Evolutionary conservation across 64 coral and sea anemone genomes (phyloP).

Genomic region (Pachyseris speciosa): DNA sequence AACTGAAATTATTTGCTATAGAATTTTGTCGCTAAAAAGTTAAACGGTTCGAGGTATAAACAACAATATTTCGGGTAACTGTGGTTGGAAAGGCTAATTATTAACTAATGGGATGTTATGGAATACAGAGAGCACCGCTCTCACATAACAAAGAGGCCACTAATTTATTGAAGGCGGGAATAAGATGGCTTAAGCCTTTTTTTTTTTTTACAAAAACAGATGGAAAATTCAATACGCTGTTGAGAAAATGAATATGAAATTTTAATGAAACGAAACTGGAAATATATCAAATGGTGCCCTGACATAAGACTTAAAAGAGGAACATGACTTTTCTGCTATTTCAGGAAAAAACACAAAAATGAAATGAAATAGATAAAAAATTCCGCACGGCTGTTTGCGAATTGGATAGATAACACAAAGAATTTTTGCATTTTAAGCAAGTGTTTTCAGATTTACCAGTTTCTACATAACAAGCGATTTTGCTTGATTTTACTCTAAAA

Average conservation of each 20-base stretch:
- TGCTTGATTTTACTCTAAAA: too few relatives aligned
- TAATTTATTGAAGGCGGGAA: neutral
- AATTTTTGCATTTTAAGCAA: too few relatives aligned
- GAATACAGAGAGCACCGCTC: neutral
- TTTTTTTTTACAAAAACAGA: neutral
- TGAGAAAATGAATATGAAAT: neutral
- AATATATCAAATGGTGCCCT: neutral
- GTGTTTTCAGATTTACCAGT: too few relatives aligned
- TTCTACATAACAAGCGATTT: too few relatives aligned
- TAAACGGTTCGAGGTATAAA: neutral
- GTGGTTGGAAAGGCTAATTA: constrained; percentile 1
- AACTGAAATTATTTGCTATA: too few relatives aligned
- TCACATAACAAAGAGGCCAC: neutral
- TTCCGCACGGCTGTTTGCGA: too few relatives aligned
- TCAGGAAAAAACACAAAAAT: too few relatives aligned
- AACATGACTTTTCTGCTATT: too few relatives aligned
- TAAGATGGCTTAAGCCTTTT: neutral
- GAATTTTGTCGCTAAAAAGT: neutral
- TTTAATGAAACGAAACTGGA: neutral
- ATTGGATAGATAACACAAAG: too few relatives aligned
- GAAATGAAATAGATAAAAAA: too few relatives aligned
- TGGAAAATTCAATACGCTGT: constrained; percentile 4
- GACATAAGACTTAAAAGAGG: neutral
- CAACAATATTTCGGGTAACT: neutral
- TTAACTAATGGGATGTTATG: constrained; percentile 1